Conservation (phyloP, 2,797 vertebrate genomes). For the Masticophis lateralis region DNA sequence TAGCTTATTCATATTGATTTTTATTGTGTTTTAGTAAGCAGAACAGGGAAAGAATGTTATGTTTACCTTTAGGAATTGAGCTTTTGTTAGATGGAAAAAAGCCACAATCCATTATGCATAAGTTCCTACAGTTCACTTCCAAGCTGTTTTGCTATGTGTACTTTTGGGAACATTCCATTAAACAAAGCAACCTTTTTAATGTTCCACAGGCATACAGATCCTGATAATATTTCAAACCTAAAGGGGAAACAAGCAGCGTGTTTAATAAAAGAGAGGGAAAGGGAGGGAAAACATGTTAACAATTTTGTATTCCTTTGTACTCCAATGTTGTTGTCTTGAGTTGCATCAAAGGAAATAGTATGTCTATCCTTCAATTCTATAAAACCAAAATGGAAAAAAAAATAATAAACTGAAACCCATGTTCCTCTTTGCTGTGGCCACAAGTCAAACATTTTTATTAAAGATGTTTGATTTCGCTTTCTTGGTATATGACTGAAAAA, state of each 20-base stretch:
- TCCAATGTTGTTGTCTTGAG: background rate
- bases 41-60: background rate
- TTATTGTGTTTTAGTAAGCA: slow-evolving; percentile 24
- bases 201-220: background rate
- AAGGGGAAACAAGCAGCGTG: background rate
- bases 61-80: slow-evolving; percentile 25
- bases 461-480: background rate
- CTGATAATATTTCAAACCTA: slow-evolving; percentile 2
- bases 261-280: background rate
- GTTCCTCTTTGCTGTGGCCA: background rate
- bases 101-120: slow-evolving; percentile 26
- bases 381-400: background rate
- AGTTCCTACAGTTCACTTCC: background rate
- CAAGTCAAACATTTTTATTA: background rate
- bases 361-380: background rate
- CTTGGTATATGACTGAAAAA: background rate
- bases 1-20: slow-evolving; percentile 20
- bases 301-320: background rate
- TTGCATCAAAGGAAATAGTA: background rate
- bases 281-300: background rate
- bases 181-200: background rate
- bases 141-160: background rate
- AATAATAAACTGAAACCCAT: background rate
- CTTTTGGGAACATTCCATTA: background rate
- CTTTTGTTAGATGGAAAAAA: slow-evolving; percentile 30